Percentiles rank a stretch among this genome's conserved stretches.
Conservation (phyloP, 2,113 vertebrate genomes). For the Willisornis vidua region DNA sequence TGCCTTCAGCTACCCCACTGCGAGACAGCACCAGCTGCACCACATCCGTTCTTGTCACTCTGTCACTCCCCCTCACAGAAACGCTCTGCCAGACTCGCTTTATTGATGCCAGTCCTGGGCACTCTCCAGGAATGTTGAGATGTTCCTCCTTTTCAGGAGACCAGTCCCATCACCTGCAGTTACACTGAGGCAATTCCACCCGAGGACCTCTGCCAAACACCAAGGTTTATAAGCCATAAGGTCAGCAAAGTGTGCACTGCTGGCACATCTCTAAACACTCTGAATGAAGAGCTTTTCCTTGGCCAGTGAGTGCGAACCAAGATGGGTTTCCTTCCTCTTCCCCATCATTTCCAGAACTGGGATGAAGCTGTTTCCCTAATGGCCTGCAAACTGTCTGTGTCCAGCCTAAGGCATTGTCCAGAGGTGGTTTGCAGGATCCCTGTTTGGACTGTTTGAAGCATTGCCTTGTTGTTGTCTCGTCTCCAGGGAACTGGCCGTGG, state of each 20-base stretch:
- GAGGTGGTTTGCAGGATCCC: neutral
- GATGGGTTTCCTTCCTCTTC: neutral
- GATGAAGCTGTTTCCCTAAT: neutral
- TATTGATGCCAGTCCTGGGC: neutral
- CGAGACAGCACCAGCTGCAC: slow-evolving; percentile 31
- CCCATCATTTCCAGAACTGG: neutral
- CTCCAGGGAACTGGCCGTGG: neutral
- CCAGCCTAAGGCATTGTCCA: neutral
- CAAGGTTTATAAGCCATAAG: neutral
- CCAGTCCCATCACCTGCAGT: neutral
- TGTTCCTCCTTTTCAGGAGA: neutral
- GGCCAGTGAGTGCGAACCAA: neutral
- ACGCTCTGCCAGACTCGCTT: neutral
- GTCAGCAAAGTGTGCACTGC: neutral
- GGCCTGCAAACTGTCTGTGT: neutral
- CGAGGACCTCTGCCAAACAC: too few relatives aligned
- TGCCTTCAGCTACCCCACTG: slow-evolving; percentile 21
- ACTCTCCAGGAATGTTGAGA: neutral
- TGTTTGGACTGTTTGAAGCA: neutral
- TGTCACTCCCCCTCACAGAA: slow-evolving; percentile 41
- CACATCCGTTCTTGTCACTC: slow-evolving; percentile 27
- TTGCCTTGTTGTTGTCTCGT: neutral
- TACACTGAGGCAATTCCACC: neutral
- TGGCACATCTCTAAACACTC: neutral
- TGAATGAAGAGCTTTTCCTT: neutral